phyloP scores from a whole-genome alignment of 2,797 vertebrate species.

The Neopelma chrysocephalum region DNA sequence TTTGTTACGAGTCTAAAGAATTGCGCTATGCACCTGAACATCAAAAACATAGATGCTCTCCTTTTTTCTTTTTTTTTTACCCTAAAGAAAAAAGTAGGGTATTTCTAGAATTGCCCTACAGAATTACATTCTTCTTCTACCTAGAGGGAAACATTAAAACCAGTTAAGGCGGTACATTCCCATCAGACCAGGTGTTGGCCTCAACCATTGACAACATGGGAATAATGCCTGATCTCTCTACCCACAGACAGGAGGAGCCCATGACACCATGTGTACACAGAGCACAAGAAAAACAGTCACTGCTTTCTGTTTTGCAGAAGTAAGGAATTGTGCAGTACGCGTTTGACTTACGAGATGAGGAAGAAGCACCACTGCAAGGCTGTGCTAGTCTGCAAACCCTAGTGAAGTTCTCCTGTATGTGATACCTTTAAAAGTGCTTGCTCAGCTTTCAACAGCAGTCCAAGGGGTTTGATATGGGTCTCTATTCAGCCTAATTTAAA shows the following conservation, averaged over 20 bases:
- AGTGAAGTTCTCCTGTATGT: background rate
- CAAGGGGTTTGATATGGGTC: background rate
- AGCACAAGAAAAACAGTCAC: background rate
- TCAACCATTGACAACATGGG: background rate
- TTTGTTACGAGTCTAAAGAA: background rate
- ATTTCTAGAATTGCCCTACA: background rate
- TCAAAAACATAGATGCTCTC: background rate
- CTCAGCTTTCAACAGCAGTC: background rate
- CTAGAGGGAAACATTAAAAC: background rate
- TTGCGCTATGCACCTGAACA: background rate
- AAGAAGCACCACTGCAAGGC: background rate
- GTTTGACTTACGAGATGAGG: fast-evolving
- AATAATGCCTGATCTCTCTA: background rate
- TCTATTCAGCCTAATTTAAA: background rate
- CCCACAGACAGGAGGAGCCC: background rate
- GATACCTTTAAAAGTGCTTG: background rate
- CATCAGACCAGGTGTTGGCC: background rate
- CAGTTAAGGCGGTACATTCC: background rate
- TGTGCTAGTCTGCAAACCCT: background rate
- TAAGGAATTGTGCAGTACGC: fast-evolving
- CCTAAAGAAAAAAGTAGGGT: background rate
- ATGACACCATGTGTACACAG: fast-evolving
- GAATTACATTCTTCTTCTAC: background rate
- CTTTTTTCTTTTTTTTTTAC: background rate
- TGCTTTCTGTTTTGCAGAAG: background rate